Conservation (phyloP, 2,888 invertebrate species). For the Antheraea assamensis region DNA sequence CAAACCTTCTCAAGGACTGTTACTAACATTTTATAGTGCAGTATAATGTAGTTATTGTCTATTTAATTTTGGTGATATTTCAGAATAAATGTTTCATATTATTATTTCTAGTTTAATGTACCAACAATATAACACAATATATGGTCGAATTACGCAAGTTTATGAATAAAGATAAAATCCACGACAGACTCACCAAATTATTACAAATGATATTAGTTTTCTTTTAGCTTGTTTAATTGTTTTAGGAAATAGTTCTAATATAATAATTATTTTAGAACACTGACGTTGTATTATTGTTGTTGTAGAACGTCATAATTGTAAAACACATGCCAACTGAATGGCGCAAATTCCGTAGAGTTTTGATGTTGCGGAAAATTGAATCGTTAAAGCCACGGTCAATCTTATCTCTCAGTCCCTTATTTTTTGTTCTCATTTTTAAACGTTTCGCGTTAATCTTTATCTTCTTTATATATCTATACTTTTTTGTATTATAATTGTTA, state of each 20-base stretch:
- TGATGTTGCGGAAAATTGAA: conserved; percentile 60
- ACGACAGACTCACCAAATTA: background rate
- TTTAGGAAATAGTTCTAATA: too few species aligned
- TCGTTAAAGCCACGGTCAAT: conserved; percentile 54
- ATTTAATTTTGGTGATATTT: too few species aligned
- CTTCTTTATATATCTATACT: background rate
- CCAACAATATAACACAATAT: too few species aligned
- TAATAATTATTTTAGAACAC: background rate
- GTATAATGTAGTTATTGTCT: too few species aligned
- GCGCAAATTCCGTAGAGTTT: conserved; percentile 28
- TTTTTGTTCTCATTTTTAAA: conserved; percentile 40
- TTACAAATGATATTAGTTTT: too few species aligned
- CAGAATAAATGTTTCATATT: too few species aligned
- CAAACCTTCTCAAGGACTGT: too few species aligned
- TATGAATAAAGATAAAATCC: background rate
- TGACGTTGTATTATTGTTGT: too few species aligned
- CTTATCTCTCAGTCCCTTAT: conserved; percentile 45
- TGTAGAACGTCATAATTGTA: background rate
- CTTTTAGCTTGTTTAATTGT: too few species aligned
- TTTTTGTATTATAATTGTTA: conserved; percentile 51
- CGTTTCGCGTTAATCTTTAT: conserved; percentile 48
- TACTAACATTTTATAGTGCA: too few species aligned
- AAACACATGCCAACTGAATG: conserved; percentile 24
- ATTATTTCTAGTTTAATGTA: too few species aligned
- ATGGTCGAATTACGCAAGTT: too few species aligned